phyloP scores from a whole-genome alignment of 37 sponge, comb jelly and placozoan genomes.

The Haliclona indistincta region DNA sequence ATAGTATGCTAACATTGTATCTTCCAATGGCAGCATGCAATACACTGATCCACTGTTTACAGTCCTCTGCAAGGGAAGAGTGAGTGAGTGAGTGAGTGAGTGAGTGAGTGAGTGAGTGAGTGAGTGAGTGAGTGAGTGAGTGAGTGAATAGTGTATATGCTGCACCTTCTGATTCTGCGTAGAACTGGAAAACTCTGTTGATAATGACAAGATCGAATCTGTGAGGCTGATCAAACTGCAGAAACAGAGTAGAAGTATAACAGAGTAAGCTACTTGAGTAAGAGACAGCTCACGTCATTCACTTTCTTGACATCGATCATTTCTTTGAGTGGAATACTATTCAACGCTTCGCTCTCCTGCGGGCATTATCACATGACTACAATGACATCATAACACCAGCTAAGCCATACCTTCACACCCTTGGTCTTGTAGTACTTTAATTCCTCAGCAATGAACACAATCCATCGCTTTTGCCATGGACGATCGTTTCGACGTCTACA shows the following conservation, averaged over 20 bases:
- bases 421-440: constrained; percentile 83
- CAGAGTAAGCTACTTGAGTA: background rate
- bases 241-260: background rate
- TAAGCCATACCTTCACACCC: constrained; percentile 54
- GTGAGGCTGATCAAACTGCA: constrained; percentile 42
- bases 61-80: constrained; percentile 46
- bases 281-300: constrained; percentile 45
- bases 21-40: constrained; percentile 79
- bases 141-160: background rate
- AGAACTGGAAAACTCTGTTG: constrained; percentile 84
- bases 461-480: constrained; percentile 85
- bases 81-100: background rate
- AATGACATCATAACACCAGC: background rate
- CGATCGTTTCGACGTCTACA: constrained; percentile 56
- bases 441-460: constrained; percentile 75
- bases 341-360: constrained; percentile 53
- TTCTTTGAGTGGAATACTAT: constrained; percentile 39
- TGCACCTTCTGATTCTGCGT: constrained; percentile 37
- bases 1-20: constrained; percentile 30
- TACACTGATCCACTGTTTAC: constrained; percentile 70
- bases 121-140: background rate
- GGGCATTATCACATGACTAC: background rate
- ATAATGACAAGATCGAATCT: constrained; percentile 81
- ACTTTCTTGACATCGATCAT: constrained; percentile 81
- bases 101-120: background rate